phyloP scores from a whole-genome alignment of 2,113 vertebrate species.

The Xiphophorus hellerii region DNA sequence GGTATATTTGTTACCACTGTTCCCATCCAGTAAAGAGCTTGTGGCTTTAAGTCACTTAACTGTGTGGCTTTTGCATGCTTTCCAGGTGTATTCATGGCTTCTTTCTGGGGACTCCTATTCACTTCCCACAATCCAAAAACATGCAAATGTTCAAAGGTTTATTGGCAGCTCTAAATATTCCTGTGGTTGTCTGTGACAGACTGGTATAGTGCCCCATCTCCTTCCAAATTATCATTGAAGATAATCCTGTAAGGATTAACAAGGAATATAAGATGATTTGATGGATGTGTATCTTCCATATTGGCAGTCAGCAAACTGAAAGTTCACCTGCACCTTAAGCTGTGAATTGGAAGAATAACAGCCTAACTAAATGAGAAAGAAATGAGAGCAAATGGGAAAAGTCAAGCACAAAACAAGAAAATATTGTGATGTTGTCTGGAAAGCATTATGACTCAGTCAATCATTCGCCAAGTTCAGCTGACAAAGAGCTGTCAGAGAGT shows the following conservation, averaged over 20 bases:
- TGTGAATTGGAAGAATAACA: neutral
- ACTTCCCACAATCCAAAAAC: neutral
- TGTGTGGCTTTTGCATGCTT: neutral
- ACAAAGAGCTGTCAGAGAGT: conserved; percentile 54
- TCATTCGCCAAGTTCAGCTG: conserved; percentile 48
- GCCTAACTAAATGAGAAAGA: conserved; percentile 25
- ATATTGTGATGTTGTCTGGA: neutral
- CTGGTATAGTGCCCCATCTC: neutral
- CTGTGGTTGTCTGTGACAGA: neutral
- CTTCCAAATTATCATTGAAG: too few relatives aligned
- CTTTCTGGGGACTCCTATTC: neutral
- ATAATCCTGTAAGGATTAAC: neutral
- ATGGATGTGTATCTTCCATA: neutral
- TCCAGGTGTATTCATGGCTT: neutral
- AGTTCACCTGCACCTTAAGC: neutral
- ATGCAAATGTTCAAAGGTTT: neutral
- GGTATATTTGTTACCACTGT: neutral
- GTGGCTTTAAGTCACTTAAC: neutral
- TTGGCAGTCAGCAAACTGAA: neutral
- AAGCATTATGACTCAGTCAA: conserved; percentile 26
- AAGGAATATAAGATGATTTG: neutral
- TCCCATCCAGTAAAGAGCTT: neutral
- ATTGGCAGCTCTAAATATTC: neutral
- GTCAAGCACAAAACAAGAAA: conserved; percentile 8
- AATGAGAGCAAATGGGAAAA: conserved; percentile 23